Evolutionary conservation across 1,140 invertebrate species (phyloP).

Genomic region (Tetranychus urticae): DNA sequence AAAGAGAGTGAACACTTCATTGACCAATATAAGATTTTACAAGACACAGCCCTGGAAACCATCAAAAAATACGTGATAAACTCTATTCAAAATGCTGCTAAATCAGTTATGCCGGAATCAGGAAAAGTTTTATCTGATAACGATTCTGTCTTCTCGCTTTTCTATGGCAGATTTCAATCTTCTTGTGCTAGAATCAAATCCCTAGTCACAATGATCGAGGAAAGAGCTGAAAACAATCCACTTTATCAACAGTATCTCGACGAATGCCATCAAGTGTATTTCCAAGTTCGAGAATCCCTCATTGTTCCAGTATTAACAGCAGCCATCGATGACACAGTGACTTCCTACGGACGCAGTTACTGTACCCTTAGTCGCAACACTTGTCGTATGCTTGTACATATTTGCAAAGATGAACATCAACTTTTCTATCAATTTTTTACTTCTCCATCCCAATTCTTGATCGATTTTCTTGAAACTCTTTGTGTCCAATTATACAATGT

Average conservation of each 20-base stretch:
- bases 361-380: slow-evolving; percentile 63
- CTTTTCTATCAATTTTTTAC: slow-evolving; percentile 72
- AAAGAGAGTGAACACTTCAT: slow-evolving; percentile 44
- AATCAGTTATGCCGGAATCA: slow-evolving; percentile 31
- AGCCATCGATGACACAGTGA: slow-evolving; percentile 42
- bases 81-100: slow-evolving; percentile 26
- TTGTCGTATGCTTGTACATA: slow-evolving; percentile 64
- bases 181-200: slow-evolving; percentile 54
- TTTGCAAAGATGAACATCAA: slow-evolving; percentile 72
- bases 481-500: slow-evolving; percentile 78
- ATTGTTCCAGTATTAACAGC: slow-evolving; percentile 46
- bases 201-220: slow-evolving; percentile 55
- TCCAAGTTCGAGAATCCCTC: slow-evolving; percentile 43
- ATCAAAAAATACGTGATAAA: slow-evolving; percentile 14
- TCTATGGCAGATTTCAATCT: slow-evolving; percentile 81
- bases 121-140: slow-evolving; percentile 14
- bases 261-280: slow-evolving; percentile 67
- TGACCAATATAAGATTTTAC: slow-evolving; percentile 16
- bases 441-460: slow-evolving; percentile 26
- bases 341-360: slow-evolving; percentile 49
- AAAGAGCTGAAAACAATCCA: slow-evolving; percentile 34
- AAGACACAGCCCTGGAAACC: slow-evolving; percentile 13
- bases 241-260: slow-evolving; percentile 46
- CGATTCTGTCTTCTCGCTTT: slow-evolving; percentile 61
- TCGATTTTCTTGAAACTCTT: slow-evolving; percentile 45